phyloP scores from a whole-genome alignment of 1,140 invertebrate species.

The Pseudoatta argentina region DNA sequence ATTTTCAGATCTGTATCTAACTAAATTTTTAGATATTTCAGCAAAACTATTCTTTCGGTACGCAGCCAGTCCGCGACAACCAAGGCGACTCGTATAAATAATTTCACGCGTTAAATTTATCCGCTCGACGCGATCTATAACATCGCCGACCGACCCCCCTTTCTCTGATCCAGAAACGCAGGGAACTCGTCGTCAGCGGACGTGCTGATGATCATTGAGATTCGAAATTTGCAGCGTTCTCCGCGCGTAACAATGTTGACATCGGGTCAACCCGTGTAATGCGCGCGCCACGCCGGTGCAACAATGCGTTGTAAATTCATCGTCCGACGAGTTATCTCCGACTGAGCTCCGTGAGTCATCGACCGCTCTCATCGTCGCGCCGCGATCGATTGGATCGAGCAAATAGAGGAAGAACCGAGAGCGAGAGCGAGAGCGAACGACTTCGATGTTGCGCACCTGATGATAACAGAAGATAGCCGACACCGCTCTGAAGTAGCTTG shows the following conservation, averaged over 20 bases:
- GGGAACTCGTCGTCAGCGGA: neutral
- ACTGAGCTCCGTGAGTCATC: neutral
- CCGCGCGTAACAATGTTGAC: conserved; percentile 34
- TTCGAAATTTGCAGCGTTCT: conserved; percentile 48
- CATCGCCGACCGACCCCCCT: neutral
- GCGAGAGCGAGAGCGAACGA: neutral
- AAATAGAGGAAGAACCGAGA: neutral
- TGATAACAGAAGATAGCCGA: conserved; percentile 82
- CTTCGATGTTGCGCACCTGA: conserved; percentile 79
- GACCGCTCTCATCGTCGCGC: neutral
- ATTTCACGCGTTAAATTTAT: conserved; percentile 20
- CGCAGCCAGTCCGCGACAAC: neutral
- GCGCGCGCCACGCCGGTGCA: conserved; percentile 8
- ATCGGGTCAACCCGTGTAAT: conserved; percentile 13
- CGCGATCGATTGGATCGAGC: conserved; percentile 23
- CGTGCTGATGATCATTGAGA: conserved; percentile 22
- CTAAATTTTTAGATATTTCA: too few species aligned
- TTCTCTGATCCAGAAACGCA: neutral
- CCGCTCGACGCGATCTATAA: conserved; percentile 13
- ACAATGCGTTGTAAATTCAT: conserved; percentile 51
- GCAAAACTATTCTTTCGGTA: neutral
- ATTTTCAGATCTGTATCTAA: too few species aligned
- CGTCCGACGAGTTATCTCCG: conserved; percentile 40
- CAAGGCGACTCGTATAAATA: neutral
- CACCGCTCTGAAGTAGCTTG: conserved; percentile 79